Evolutionary conservation across 2,888 invertebrate genomes (phyloP), one percentile per base, ranked within the genome.

Genomic region (Drosophila paramelanica): DNA sequence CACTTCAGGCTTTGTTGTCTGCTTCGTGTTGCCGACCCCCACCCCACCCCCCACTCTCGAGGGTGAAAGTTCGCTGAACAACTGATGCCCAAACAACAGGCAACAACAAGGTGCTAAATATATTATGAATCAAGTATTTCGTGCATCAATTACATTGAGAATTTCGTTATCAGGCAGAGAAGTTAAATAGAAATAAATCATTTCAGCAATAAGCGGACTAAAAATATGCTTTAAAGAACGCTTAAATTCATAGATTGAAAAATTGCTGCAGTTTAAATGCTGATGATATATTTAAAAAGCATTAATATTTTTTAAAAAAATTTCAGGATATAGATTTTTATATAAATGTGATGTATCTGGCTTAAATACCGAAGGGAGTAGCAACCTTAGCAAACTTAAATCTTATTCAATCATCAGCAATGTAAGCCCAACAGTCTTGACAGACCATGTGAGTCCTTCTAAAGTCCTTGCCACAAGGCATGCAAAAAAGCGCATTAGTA

Each of bases 51-150:
- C 17, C 17, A 17, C 23, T 23, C 23, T 23, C 41, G 42, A 41
- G 47, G 59, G 50, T 33, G 64, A 64, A 61, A 67, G 65, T 72
- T 72, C 60, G 23, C 11, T 3, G 13, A 10, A 47, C 78, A 82
- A 65, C 86, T 85, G 88, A 71, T 86, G 88, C 81, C 57, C 65
- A 33, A 31, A 31, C 42, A 53, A 46, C 50, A 47, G 53, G 53
- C 58, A 59, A 73, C 70, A 77, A 68, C 82, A 77, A 75, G 67
- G 67, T 79, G 77, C 57, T 88, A 85, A 88, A 83, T 83, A 82
- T 83, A 68, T 88, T 79, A 86, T 78, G 64, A 68, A 66, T 75
- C 77, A 31, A 31, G 65, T 23, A 77, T 78, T 74, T 70, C 49
- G 46, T 41, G 55, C 71, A 62, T 60, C 68, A 73, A 73, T 73